Conservation (phyloP, 37 sponge, comb jelly and placozoan genomes). For the Beroe ovata region DNA sequence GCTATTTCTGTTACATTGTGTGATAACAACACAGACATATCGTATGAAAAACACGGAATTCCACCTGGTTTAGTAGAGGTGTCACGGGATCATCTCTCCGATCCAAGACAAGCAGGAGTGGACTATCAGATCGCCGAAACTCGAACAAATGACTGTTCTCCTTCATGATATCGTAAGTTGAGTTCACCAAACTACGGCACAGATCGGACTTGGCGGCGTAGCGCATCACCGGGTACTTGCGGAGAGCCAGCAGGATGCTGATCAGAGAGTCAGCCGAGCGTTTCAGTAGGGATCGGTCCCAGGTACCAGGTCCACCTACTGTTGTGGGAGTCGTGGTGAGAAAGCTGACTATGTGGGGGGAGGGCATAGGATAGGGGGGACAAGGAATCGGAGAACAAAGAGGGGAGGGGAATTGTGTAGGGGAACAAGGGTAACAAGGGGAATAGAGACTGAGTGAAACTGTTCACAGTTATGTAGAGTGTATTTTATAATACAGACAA, state of each 20-base stretch:
- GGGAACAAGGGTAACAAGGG: too few species aligned
- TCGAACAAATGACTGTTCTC: conserved; percentile 75
- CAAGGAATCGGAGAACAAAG: background rate
- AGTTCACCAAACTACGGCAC: conserved; percentile 13
- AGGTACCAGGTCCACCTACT: conserved; percentile 47
- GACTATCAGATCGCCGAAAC: conserved; percentile 76
- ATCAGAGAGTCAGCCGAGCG: conserved; percentile 75
- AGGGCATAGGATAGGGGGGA: background rate
- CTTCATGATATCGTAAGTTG: conserved; percentile 68
- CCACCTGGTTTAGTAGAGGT: conserved; percentile 86
- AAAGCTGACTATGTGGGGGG: background rate
- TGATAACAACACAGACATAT: too few species aligned
- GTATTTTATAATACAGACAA: too few species aligned
- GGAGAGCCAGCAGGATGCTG: conserved; percentile 83
- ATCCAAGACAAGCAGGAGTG: conserved; percentile 88
- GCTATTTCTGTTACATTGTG: too few species aligned
- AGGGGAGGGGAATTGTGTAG: background rate
- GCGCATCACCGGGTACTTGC: conserved; percentile 89
- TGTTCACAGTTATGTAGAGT: too few species aligned
- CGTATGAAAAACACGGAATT: too few species aligned
- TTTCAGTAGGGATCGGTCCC: conserved; percentile 70
- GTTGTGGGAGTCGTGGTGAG: too few species aligned
- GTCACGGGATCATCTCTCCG: conserved; percentile 91
- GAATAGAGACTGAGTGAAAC: too few species aligned
- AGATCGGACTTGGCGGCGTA: conserved; percentile 66